Evolutionary conservation across 2,797 vertebrate species (phyloP).

Genomic region (Pantherophis vulpinus): DNA sequence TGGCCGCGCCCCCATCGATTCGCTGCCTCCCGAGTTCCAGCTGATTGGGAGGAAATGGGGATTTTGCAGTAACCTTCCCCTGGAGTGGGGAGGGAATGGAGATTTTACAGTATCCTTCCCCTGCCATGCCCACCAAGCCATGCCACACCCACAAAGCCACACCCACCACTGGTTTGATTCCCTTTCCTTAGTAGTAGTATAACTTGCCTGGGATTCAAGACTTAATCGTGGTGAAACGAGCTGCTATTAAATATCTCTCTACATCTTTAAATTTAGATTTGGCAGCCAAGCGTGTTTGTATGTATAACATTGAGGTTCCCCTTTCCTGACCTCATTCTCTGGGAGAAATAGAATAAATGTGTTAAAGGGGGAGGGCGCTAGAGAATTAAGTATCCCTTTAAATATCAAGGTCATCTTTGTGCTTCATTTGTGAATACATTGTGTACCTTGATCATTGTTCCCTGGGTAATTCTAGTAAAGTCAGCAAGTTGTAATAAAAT

Average conservation of each 20-base stretch:
- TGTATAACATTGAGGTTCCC: not conserved
- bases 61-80: too few species aligned
- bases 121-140: too few species aligned
- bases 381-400: not conserved
- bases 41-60: too few species aligned
- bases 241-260: not conserved
- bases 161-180: not conserved
- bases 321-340: not conserved
- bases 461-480: slow-evolving; percentile 26
- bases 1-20: too few species aligned
- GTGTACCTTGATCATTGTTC: slow-evolving; percentile 19
- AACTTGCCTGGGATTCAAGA: not conserved
- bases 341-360: not conserved
- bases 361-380: not conserved
- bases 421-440: slow-evolving; percentile 14
- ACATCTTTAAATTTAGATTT: not conserved
- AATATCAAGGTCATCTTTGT: slow-evolving; percentile 30
- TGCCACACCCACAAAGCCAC: too few species aligned
- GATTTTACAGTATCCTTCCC: too few species aligned
- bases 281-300: not conserved
- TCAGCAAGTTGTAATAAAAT: slow-evolving; percentile 14
- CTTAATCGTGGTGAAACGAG: not conserved
- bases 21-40: too few species aligned
- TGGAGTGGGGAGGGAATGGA: too few species aligned
- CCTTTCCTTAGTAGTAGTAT: not conserved